These are phyloP conservation scores for Archocentrus centrarchus DNA, from an alignment of 2,113 vertebrate genomes.

Conservation along the genomic window DNA sequence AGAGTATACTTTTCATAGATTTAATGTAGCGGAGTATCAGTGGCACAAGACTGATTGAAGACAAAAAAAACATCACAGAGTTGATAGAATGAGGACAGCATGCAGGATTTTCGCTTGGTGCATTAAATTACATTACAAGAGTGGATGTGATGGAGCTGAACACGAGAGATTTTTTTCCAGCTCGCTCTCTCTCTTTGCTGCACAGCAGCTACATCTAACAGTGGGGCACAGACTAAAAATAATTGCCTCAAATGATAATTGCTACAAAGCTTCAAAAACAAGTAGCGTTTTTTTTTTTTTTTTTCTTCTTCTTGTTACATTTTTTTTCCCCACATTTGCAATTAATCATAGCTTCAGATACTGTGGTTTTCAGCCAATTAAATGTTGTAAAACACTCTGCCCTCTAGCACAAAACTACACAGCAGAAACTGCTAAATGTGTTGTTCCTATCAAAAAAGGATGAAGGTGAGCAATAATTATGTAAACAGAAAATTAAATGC, in stretches of 20 bases:
- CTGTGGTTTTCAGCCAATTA: conserved; percentile 65
- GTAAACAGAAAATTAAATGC: conserved; percentile 71
- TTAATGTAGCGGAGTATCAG: background rate
- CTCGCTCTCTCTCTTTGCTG: conserved; percentile 5
- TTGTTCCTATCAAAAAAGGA: conserved; percentile 59
- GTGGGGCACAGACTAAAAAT: conserved; percentile 41
- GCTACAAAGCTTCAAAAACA: conserved; percentile 67
- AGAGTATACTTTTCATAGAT: conserved; percentile 4
- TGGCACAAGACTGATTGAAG: conserved; percentile 28
- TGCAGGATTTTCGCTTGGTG: background rate
- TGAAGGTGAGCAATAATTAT: conserved; percentile 67
- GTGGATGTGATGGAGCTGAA: conserved; percentile 39
- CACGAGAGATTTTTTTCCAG: background rate
- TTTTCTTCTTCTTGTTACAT: background rate
- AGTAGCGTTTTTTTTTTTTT: background rate
- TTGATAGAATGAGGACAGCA: conserved; percentile 40
- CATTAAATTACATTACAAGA: conserved; percentile 25
- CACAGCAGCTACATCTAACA: conserved; percentile 42
- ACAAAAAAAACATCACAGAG: conserved; percentile 3
- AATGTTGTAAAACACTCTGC: conserved; percentile 62
- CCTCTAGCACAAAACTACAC: conserved; percentile 52
- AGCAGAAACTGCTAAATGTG: conserved; percentile 51
- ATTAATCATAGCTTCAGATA: conserved; percentile 69
- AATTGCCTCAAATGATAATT: conserved; percentile 73
- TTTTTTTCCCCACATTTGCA: conserved; percentile 24